Base-by-base conservation (phyloP, 2,888 invertebrate species). In the Patella caerulea region DNA sequence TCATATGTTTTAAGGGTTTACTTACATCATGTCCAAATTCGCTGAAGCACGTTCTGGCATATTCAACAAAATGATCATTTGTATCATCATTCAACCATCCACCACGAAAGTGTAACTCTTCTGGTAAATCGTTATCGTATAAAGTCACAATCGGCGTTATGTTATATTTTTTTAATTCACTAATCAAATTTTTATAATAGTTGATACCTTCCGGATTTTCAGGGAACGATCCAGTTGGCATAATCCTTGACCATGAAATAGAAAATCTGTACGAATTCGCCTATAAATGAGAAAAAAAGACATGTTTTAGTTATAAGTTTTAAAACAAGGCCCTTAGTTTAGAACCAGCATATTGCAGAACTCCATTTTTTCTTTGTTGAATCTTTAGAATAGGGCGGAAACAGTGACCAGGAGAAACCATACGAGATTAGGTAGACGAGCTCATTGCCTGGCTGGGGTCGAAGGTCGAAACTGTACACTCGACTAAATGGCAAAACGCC, bases 121-220 rank as follows among this genome's bases (percentile, higher is more conserved):
- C 88, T 1, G 92, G 92, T 69, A 91, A 86, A 81, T 92, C 92
- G 83, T 85, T 86, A 80, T 90, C 89, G 75, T 86, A 94, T 92
- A 91, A 94, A 92, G 94, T 94, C 17, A 93, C 89, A 78, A 92
- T 84, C 9, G 95, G 95, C 75, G 92, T 90, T 75, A 95, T 94
- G n/a, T 92, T 92, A 72, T 93, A 92, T 0, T 90, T 92, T 7
- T 94, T 82, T 14, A 96, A 92, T 85, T 94, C 95, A 84, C 95
- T 93, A 75, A 96, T 95, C 72, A 97, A 91, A 83, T 94, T 94
- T 86, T 94, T 94, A 90, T 97, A 97, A 91, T 96, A 96, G 79
- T 94, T 92, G 17, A 97, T 93, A 17, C 96, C 96, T 7, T 93
- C 93, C 55, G 93, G 91, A 88, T 95, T 96, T 59, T 95, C 52